Base-by-base conservation (phyloP, 2,888 invertebrate genomes). In the Rhagophthalmus giganteus region DNA sequence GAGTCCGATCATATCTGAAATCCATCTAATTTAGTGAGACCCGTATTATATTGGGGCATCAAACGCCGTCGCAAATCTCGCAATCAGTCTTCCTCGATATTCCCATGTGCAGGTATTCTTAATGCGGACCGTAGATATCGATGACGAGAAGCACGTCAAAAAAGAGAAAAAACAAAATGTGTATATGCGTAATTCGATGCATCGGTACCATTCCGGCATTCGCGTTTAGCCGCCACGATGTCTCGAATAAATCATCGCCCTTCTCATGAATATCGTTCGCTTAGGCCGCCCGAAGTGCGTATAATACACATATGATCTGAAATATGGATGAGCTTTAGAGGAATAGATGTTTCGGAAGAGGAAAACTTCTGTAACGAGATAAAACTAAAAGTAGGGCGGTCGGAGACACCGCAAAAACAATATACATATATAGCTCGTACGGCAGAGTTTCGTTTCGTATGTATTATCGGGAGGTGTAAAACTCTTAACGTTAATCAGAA, bases 271-370 rank as follows among this genome's bases (percentile, higher is more conserved):
- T 65, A 62, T 49, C 54, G 54, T 51, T 56, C 58, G 59, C 54
- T 59, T 56, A 55, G 53, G 57, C 52, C 56, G 59, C 54, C 58
- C 46, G 55, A 58, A 64, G 62, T 62, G 63, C 63, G 63, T 65
- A 65, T 65, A 65, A 65, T 62, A 62, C 66, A 63, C 64, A 63
- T 64, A 65, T 61, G 64, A 64, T 63, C 61, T 66, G 59, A 66
- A 65, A 66, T 66, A 66, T 66, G 63, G 63, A 66, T 64, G 62
- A 62, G 57, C 55, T 54, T 60, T 54, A 45, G 38, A 49, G 32
- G 54, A 57, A 62, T 62, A 57, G 58, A 63, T 61, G 59, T 62
- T 58, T 55, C 54, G 52, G 44, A 58, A 57, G 52, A 57, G 55
- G 47, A 54, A 50, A 55, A 55, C 55, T 55, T 55, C 57, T 52